Conservation (phyloP, 1,140 invertebrate genomes). For the Zeugodacus cucurbitae region DNA sequence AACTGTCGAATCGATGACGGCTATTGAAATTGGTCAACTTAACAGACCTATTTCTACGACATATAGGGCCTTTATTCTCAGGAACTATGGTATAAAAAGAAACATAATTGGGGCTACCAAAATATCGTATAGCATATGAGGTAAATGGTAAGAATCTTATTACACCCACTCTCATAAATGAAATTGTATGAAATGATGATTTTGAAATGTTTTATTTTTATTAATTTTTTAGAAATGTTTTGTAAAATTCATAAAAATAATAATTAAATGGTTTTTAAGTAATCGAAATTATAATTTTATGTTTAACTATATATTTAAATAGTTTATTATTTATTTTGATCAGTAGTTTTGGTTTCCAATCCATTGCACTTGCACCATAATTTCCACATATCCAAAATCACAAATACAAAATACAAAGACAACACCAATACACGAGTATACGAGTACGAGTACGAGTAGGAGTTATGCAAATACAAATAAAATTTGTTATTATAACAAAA, state of each 20-base stretch:
- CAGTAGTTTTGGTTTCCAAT: slow-evolving; percentile 2
- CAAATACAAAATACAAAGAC: slow-evolving; percentile 38
- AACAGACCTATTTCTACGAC: no score
- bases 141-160: no score
- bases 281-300: background rate
- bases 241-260: background rate
- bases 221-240: no score
- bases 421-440: slow-evolving; percentile 17
- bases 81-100: no score
- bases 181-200: no score
- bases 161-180: no score
- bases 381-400: slow-evolving; percentile 21
- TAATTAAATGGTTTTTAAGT: background rate
- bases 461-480: slow-evolving; percentile 23
- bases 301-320: background rate
- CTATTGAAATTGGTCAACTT: no score
- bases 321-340: background rate
- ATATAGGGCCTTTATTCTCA: no score
- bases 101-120: no score
- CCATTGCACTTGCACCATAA: slow-evolving; percentile 27
- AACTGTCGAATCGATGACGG: no score
- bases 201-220: no score
- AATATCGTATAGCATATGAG: no score
- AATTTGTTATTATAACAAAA: background rate
- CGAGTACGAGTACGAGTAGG: background rate